These are phyloP conservation scores for Colostygia pectinataria DNA, from an alignment of 2,888 invertebrate genomes.

Conservation along the genomic window DNA sequence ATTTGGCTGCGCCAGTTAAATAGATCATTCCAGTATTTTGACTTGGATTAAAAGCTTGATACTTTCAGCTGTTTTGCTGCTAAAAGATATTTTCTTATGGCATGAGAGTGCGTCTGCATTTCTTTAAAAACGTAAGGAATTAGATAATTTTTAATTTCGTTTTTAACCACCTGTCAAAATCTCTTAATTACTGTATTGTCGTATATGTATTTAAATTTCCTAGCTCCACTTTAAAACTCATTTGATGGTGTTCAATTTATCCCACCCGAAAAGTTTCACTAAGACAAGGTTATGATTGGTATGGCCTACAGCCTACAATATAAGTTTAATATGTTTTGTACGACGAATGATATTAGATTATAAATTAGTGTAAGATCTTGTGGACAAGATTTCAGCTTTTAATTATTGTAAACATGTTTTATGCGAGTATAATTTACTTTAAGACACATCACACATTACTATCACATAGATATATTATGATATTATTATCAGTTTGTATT, in stretches of 20 bases:
- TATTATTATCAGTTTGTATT: conserved; percentile 11
- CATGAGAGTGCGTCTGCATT: conserved; percentile 7
- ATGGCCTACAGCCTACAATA: conserved; percentile 34
- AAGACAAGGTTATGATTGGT: conserved; percentile 20
- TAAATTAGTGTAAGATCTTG: conserved; percentile 12
- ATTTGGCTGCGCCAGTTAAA: conserved; percentile 29
- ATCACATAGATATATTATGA: conserved; percentile 13
- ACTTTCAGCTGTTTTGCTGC: conserved; percentile 9
- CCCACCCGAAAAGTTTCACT: conserved; percentile 42
- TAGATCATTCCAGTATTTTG: conserved; percentile 27
- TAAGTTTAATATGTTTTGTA: conserved; percentile 42
- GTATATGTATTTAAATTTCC: background rate
- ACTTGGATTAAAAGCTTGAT: conserved; percentile 1
- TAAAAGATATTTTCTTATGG: conserved; percentile 1
- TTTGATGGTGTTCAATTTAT: conserved; percentile 28
- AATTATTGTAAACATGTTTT: background rate
- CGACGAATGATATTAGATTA: conserved; percentile 31
- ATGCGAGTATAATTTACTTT: conserved; percentile 1
- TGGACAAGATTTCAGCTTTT: conserved; percentile 10
- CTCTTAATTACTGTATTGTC: too few species aligned
- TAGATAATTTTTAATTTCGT: background rate
- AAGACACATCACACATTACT: conserved; percentile 13
- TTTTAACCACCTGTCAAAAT: background rate
- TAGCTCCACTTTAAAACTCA: background rate
- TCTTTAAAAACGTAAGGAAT: conserved; percentile 3